phyloP scores from a whole-genome alignment of 2,888 invertebrate genomes.

The Rhorus exstirpatorius region DNA sequence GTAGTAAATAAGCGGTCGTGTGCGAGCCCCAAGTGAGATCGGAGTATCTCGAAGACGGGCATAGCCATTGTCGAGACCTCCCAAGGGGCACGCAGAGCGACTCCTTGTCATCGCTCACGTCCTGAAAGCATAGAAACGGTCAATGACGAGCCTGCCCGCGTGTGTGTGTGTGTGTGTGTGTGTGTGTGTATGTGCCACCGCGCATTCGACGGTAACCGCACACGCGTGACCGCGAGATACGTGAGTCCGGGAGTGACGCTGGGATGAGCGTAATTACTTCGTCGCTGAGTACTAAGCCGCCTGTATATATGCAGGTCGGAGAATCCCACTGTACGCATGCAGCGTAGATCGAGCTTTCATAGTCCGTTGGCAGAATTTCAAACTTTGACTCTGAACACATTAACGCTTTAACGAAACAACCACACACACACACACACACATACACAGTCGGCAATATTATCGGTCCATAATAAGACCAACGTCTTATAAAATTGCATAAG shows the following conservation, averaged over 20 bases:
- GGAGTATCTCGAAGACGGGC: conserved; percentile 75
- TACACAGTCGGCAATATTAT: not conserved
- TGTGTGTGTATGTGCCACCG: conserved; percentile 74
- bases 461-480: not conserved
- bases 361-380: conserved; percentile 14
- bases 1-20: conserved; percentile 11
- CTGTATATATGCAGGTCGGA: not conserved
- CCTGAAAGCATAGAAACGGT: conserved; percentile 48
- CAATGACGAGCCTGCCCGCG: conserved; percentile 52
- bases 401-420: conserved; percentile 32
- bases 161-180: conserved; percentile 74
- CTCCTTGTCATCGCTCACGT: conserved; percentile 82
- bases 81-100: conserved; percentile 78
- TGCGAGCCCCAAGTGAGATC: conserved; percentile 46
- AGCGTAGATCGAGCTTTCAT: conserved; percentile 28
- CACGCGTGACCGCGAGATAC: conserved; percentile 72
- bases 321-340: conserved; percentile 19
- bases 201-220: conserved; percentile 75
- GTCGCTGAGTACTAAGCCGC: conserved; percentile 65
- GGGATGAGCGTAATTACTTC: conserved; percentile 78
- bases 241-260: conserved; percentile 68
- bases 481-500: no score
- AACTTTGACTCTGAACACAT: conserved; percentile 29
- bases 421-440: no score
- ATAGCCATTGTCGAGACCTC: conserved; percentile 81